Evolutionary conservation across 2,888 invertebrate species (phyloP), one percentile per base, ranked within the genome.

Genomic region (Drosophila vallismaia): DNA sequence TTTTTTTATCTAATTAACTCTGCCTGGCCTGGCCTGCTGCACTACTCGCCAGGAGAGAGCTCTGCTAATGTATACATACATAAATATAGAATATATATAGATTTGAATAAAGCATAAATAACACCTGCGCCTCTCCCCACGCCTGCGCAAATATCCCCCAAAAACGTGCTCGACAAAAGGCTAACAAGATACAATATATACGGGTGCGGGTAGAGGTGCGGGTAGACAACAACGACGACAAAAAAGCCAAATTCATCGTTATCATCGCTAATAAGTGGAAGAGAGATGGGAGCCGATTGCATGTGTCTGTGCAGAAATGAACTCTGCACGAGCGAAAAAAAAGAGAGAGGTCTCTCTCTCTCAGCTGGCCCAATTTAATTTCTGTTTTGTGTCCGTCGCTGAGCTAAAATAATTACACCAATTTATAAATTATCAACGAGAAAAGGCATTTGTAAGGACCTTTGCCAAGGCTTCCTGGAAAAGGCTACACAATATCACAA

Each of bases 361-460:
- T 50, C 52, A 67, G 57, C 50, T 79, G 85, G 77, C 79, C 81
- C 70, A 74, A 79, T 81, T 85, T 44, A n/a, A 33, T 19, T 26
- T 26, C 28, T 52, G 12, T 40, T 9, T 50, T 54, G 26, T 28
- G 28, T 28, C 28, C 28, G 28, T 57, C 42, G 42, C 33, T 24
- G 74, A 51, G 62, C 64, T 72, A 63, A 84, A 84, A 81, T 84
- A 81, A 81, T 84, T 81, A 84, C 79, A 72, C 66, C 79, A 75
- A 84, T 81, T 81, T 81, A 81, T 81, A 79, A 84, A 84, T 80
- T 81, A 81, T 80, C 81, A 80, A 80, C 77, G 77, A 82, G 49
- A 71, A 69, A 78, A 50, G 57, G 71, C 84, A 68, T 78, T 80
- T 78, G 67, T 71, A 78, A 78, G 78, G 76, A 64, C 81, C 79